Evolutionary conservation across 2,888 invertebrate species (phyloP).

Genomic region (Aphelenchoides bicaudatus): DNA sequence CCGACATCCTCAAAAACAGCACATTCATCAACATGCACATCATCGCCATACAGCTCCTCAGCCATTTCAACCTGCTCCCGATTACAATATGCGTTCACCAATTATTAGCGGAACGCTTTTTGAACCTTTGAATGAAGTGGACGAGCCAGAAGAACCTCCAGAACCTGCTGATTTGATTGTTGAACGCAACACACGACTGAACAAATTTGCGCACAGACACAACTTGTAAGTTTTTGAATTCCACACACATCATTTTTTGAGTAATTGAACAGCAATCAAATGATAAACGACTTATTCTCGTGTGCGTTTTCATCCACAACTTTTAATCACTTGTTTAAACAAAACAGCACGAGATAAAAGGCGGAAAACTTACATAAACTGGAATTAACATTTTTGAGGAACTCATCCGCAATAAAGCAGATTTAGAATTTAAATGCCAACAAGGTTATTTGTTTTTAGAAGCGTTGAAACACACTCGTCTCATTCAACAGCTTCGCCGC

Average conservation of each 20-base stretch:
- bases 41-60: neutral
- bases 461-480: neutral
- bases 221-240: conserved; percentile 6
- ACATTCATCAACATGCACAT: neutral
- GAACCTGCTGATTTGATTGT: conserved; percentile 3
- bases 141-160: neutral
- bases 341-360: no score
- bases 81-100: neutral
- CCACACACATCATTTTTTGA: no score
- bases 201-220: neutral
- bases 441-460: no score
- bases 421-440: no score
- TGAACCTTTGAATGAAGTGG: conserved; percentile 6
- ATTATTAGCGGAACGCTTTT: conserved; percentile 4
- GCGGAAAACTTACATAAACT: no score
- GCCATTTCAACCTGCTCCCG: neutral
- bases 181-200: neutral
- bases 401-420: no score
- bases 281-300: no score
- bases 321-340: no score
- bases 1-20: neutral
- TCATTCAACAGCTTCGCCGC: conserved; percentile 5
- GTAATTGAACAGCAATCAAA: no score
- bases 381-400: no score
- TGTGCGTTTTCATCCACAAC: no score